These are phyloP conservation scores for Bothrops alternatus DNA, from an alignment of 2,797 vertebrate species.

Conservation along the genomic window DNA sequence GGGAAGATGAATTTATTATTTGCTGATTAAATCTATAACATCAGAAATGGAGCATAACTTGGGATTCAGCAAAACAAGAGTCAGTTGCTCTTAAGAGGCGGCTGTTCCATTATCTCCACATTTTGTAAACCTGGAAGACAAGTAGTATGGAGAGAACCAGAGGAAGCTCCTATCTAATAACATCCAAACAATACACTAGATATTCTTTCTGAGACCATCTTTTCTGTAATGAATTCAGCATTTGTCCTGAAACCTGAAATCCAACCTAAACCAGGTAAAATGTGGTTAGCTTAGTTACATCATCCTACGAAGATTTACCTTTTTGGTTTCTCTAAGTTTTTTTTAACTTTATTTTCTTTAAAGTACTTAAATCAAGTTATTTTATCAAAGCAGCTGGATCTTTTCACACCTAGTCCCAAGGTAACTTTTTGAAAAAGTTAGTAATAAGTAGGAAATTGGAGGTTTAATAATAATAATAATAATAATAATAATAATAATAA, in stretches of 20 bases:
- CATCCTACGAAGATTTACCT: neutral
- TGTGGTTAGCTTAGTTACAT: neutral
- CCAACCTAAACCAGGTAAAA: neutral
- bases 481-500: too few species aligned
- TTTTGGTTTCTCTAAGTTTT: neutral
- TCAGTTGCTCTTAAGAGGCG: neutral
- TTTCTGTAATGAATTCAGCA: neutral
- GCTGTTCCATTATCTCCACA: neutral
- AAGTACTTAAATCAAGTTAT: constrained; percentile 7
- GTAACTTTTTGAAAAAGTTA: constrained; percentile 28
- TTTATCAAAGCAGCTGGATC: constrained; percentile 11
- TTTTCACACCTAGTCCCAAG: neutral
- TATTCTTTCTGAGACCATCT: neutral
- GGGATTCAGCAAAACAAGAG: neutral
- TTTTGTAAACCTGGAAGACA: neutral
- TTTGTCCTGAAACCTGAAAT: neutral
- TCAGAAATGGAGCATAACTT: neutral
- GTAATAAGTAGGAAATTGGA: constrained; percentile 44
- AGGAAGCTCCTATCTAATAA: neutral
- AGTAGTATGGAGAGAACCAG: neutral
- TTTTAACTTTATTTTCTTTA: neutral
- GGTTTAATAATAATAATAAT: neutral
- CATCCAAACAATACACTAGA: neutral
- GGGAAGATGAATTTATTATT: neutral
- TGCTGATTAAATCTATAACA: neutral